Evolutionary conservation across 2,888 invertebrate genomes (phyloP), one percentile per base, ranked within the genome.

Genomic region (Brachyptera putata): DNA sequence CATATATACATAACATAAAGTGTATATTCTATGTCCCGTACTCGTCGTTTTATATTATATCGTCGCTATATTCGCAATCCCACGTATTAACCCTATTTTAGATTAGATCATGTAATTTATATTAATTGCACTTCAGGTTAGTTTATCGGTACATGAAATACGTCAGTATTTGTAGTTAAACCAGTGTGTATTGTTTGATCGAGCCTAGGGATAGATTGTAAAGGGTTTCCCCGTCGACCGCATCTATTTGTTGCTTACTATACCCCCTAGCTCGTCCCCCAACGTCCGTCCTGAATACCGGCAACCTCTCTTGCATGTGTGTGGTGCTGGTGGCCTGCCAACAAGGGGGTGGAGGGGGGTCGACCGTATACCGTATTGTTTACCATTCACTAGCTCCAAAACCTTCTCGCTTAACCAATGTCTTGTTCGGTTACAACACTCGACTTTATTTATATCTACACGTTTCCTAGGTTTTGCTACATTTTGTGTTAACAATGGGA

Each of bases 161-260:
- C 24, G 46, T 46, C 46, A 46, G 46, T 46, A 46, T 46, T 46
- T 46, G 46, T 24, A 46, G 46, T 18, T 46, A 46, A 46, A 24
- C 46, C 46, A 46, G 46, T 46, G 22, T 24, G 53, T 53, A 30
- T 53, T 53, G 53, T 53, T 36, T 18, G 30, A 36, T 30, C 34
- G 7, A 18, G 53, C 53, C 53, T 53, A 18, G 53, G 53, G 53
- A 53, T 18, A 30, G 53, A 53, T 53, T 34, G 53, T 34, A 18
- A 34, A 34, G 21, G 53, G 53, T 11, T 34, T 53, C 21, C 18
- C 34, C 36, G n/a, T 18, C 49, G 34, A 53, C 53, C 53, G 21
- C 53, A 53, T 53, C 53, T 53, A 53, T 53, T 53, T 53, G 53
- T 53, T 53, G 53, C 22, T 53, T 18, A 25, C 41, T 21, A 46